Evolutionary conservation across 2,888 invertebrate species (phyloP).

Genomic region (Heliconius ethilla): DNA sequence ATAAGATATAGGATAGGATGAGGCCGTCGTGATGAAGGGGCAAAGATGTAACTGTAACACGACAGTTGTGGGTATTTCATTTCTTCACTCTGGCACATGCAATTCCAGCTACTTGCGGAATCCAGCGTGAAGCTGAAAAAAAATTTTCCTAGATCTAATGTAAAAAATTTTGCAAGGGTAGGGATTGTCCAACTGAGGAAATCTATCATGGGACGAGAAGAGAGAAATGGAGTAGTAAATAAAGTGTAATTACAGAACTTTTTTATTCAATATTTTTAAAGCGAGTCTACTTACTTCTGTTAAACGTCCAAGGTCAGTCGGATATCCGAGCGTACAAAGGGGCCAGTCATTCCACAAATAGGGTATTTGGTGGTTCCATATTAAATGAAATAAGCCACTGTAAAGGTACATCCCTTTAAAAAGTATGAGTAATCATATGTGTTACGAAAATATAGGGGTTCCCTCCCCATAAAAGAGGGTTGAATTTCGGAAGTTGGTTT

Average conservation of each 20-base stretch:
- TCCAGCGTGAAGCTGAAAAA: too few relatives aligned
- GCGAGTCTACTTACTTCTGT: constrained; percentile 17
- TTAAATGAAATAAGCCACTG: not conserved
- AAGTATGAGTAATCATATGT: constrained; percentile 18
- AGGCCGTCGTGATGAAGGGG: too few relatives aligned
- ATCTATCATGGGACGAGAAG: too few relatives aligned
- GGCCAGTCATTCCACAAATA: constrained; percentile 41
- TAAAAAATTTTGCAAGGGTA: too few relatives aligned
- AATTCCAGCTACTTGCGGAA: too few relatives aligned
- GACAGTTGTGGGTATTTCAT: too few relatives aligned
- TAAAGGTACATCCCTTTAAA: not conserved
- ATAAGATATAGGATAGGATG: too few relatives aligned
- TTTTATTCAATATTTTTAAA: not conserved
- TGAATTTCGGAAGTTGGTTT: constrained; percentile 53
- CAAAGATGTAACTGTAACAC: too few relatives aligned
- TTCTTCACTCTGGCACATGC: too few relatives aligned
- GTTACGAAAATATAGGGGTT: constrained; percentile 31
- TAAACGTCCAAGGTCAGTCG: constrained; percentile 22
- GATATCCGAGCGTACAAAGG: constrained; percentile 38
- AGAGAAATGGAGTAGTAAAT: too few relatives aligned
- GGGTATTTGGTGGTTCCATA: constrained; percentile 30
- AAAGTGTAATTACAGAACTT: not conserved
- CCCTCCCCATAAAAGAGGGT: constrained; percentile 48
- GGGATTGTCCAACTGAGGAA: too few relatives aligned
- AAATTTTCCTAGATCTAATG: too few relatives aligned